Percentiles rank a stretch among this genome's conserved stretches.
phyloP scores from a whole-genome alignment of 2,797 vertebrate species.

The Telmatherina bonti region DNA sequence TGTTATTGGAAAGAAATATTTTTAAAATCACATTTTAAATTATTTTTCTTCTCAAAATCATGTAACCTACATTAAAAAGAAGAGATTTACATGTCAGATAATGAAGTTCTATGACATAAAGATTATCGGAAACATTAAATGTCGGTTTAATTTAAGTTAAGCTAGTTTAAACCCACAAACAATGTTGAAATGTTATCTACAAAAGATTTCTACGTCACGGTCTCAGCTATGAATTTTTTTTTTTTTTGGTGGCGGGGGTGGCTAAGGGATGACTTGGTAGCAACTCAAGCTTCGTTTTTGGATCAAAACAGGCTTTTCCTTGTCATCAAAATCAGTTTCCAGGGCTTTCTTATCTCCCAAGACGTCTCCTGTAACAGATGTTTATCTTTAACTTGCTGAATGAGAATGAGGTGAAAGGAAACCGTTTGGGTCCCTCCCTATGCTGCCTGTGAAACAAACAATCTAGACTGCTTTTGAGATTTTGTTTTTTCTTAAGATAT shows the following conservation, averaged over 20 bases:
- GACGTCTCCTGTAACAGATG: constrained; percentile 72
- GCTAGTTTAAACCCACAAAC: constrained; percentile 25
- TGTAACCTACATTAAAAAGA: constrained; percentile 33
- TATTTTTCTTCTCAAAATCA: constrained; percentile 11
- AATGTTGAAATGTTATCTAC: constrained; percentile 37
- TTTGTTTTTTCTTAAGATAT: constrained; percentile 47
- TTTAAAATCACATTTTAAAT: constrained; percentile 39
- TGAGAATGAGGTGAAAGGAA: constrained; percentile 56
- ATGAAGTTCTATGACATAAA: constrained; percentile 33
- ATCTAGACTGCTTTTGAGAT: constrained; percentile 46
- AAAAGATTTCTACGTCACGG: constrained; percentile 50
- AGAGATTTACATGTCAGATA: constrained; percentile 20
- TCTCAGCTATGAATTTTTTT: constrained; percentile 50
- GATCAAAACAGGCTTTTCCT: constrained; percentile 75
- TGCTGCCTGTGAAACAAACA: too few species aligned
- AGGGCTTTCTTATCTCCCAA: constrained; percentile 59
- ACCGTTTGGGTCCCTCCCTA: constrained; percentile 31
- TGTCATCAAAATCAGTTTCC: constrained; percentile 73
- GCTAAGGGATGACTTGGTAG: constrained; percentile 61
- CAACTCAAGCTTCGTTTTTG: constrained; percentile 60
- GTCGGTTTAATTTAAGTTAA: constrained; percentile 12
- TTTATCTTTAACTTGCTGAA: constrained; percentile 68
- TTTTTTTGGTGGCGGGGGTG: too few species aligned
- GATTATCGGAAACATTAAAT: constrained; percentile 39
- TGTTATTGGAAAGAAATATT: constrained; percentile 46